phyloP scores from a whole-genome alignment of 2,797 vertebrate species.

The Lepilemur ruficaudatus region DNA sequence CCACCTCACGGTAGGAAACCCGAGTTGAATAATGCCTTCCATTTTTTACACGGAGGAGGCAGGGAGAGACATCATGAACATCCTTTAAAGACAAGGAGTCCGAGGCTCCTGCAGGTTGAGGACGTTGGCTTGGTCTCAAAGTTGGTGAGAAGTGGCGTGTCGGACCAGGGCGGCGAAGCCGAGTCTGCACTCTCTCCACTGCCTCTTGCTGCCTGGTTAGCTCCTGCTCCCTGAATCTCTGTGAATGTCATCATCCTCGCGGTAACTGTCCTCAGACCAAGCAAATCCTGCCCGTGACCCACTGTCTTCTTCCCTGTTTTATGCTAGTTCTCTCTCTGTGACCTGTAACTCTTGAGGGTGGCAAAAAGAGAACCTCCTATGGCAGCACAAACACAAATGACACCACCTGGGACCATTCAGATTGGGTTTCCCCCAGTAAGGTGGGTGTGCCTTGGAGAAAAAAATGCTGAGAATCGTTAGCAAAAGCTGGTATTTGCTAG shows the following conservation, averaged over 20 bases:
- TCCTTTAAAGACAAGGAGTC: neutral
- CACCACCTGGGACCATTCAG: neutral
- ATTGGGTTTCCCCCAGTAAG: neutral
- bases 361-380: neutral
- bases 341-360: neutral
- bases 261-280: neutral
- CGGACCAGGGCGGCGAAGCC: fast-evolving
- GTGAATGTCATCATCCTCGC: too few relatives aligned
- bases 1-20: neutral
- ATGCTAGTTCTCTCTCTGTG: neutral
- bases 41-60: neutral
- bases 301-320: neutral
- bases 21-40: neutral
- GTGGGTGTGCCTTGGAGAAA: neutral
- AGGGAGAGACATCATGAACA: neutral
- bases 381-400: neutral
- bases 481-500: neutral
- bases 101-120: neutral
- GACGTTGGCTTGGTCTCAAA: neutral
- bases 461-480: neutral
- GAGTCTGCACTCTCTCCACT: neutral
- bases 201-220: neutral
- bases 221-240: neutral
- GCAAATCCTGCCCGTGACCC: neutral
- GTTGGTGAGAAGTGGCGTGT: neutral